Conservation (phyloP, 1,140 invertebrate genomes). For the Physella acuta region DNA sequence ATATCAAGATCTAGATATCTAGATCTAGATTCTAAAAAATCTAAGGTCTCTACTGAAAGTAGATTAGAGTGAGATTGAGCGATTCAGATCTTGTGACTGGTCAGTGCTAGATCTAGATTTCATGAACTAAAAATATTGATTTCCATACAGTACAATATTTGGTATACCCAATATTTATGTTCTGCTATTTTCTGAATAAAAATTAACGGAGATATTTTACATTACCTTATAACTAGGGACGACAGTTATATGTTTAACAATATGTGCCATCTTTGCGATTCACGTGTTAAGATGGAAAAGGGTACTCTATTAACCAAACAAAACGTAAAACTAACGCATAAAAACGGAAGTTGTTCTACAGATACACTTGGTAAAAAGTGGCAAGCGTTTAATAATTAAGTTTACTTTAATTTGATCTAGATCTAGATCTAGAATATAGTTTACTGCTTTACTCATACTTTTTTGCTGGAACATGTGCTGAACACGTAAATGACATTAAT, state of each 20-base stretch:
- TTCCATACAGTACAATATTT: neutral
- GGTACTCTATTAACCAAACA: neutral
- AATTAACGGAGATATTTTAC: neutral
- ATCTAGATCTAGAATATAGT: neutral
- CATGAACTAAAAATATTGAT: neutral
- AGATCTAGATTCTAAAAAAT: no score
- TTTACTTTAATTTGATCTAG: neutral
- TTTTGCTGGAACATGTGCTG: no score
- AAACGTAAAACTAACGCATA: neutral
- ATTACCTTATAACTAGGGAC: constrained; percentile 13
- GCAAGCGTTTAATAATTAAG: neutral
- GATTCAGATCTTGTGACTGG: no score
- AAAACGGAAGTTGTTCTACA: neutral
- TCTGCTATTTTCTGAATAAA: neutral
- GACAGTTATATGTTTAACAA: constrained; percentile 10
- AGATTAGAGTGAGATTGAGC: no score
- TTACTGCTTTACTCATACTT: neutral
- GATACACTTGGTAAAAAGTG: neutral
- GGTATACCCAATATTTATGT: neutral
- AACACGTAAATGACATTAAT: no score
- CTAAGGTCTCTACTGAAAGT: no score
- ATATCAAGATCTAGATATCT: no score
- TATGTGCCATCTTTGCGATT: neutral
- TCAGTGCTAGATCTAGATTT: neutral
- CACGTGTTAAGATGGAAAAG: neutral